Percentiles rank a stretch among this genome's conserved stretches.
Conservation (phyloP, 2,888 invertebrate genomes). For the Tuberolachnus salignus region DNA sequence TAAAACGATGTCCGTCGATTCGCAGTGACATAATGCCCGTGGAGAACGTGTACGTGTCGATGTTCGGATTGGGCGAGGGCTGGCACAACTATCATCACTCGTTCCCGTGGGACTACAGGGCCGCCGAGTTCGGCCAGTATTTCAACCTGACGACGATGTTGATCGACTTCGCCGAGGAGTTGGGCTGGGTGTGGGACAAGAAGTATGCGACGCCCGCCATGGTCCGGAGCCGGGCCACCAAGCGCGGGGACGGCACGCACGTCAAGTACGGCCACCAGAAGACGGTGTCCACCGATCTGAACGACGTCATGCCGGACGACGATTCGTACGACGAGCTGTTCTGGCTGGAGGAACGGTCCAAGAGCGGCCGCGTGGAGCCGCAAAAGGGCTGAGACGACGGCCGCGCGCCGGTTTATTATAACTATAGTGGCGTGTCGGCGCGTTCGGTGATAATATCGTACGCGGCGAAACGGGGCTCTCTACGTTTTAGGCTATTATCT, state of each 20-base stretch:
- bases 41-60: conserved; percentile 64
- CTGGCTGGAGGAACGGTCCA: conserved; percentile 60
- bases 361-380: not conserved
- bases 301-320: conserved; percentile 57
- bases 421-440: no score
- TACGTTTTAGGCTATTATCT: no score
- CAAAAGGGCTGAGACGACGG: conserved; percentile 13
- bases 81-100: conserved; percentile 69
- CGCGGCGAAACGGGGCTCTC: no score
- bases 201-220: conserved; percentile 68
- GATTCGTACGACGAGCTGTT: conserved; percentile 47
- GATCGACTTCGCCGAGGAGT: conserved; percentile 68
- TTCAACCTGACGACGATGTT: conserved; percentile 70
- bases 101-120: conserved; percentile 67
- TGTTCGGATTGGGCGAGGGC: conserved; percentile 64
- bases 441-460: no score
- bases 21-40: conserved; percentile 63
- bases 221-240: conserved; percentile 70
- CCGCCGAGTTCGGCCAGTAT: conserved; percentile 64
- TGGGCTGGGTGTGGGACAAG: conserved; percentile 72
- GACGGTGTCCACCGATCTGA: conserved; percentile 68
- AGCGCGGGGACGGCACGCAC: conserved; percentile 75
- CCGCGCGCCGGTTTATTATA: no score
- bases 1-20: not conserved
- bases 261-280: conserved; percentile 59